Conservation (phyloP, 2,888 invertebrate genomes). For the Phytoseiulus persimilis region DNA sequence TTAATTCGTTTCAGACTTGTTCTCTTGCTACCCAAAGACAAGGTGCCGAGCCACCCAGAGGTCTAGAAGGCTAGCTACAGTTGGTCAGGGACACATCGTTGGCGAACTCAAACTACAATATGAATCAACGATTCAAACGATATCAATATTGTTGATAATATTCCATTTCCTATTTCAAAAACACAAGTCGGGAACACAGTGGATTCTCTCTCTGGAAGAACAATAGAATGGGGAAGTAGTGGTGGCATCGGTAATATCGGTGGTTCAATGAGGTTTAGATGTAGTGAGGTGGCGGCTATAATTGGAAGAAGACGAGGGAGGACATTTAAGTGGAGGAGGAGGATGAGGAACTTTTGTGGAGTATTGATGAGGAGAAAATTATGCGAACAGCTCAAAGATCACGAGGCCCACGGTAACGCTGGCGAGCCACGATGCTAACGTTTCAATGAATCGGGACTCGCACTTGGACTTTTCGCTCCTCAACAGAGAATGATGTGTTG, state of each 20-base stretch:
- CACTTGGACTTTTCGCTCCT: background rate
- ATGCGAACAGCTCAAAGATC: background rate
- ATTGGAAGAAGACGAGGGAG: background rate
- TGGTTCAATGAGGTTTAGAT: background rate
- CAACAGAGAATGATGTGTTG: background rate
- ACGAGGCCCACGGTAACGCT: background rate
- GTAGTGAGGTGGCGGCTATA: background rate
- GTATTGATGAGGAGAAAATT: background rate
- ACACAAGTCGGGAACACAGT: background rate
- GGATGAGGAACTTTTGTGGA: background rate
- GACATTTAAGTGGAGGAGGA: background rate
- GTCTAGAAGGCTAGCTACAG: background rate
- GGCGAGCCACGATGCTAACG: background rate
- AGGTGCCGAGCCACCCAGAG: background rate
- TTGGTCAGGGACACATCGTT: constrained; percentile 5
- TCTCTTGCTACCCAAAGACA: background rate
- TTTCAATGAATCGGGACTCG: background rate
- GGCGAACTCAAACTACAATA: constrained; percentile 5
- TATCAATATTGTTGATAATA: background rate
- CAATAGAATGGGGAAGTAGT: background rate
- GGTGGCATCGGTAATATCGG: background rate
- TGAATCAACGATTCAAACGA: background rate
- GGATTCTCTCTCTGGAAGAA: background rate
- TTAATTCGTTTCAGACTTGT: background rate
- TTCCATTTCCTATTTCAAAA: background rate